phyloP scores from a whole-genome alignment of 2,888 invertebrate species.

The Apocheima hispidaria region DNA sequence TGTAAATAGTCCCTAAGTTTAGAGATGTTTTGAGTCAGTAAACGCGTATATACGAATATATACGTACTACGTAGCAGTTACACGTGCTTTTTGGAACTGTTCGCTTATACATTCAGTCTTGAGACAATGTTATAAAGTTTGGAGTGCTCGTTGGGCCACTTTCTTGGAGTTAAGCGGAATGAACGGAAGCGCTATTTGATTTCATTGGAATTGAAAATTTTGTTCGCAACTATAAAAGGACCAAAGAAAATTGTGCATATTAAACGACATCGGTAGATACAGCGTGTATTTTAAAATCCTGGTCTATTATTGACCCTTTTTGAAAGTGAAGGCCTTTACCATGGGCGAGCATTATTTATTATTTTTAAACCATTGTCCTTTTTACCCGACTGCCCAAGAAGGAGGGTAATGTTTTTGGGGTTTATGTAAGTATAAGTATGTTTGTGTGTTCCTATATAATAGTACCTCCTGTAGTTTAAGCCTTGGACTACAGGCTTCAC shows the following conservation, averaged over 20 bases:
- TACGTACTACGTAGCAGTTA: conserved; percentile 25
- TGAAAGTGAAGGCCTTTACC: not conserved
- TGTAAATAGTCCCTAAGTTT: not conserved
- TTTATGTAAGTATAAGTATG: too few species aligned
- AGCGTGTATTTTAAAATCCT: not conserved
- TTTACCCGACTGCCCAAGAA: too few species aligned
- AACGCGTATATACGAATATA: conserved; percentile 22
- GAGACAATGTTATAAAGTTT: conserved; percentile 69
- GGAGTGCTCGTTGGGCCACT: conserved; percentile 54
- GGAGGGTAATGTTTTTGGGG: too few species aligned
- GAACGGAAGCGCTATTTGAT: conserved; percentile 65
- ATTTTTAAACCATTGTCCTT: too few species aligned
- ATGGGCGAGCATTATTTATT: too few species aligned
- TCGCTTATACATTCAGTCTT: conserved; percentile 68
- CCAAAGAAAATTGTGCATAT: conserved; percentile 13
- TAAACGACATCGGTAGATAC: conserved; percentile 8
- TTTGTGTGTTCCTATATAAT: too few species aligned
- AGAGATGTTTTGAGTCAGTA: conserved; percentile 6
- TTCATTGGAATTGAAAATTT: conserved; percentile 66
- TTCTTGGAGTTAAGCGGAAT: conserved; percentile 62
- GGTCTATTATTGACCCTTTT: not conserved
- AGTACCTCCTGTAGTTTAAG: too few species aligned
- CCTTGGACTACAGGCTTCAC: too few species aligned
- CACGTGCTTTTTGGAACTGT: conserved; percentile 51
- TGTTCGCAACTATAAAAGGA: conserved; percentile 45